A percentile compares a stretch with the other conserved stretches of the same genome.
Conservation (phyloP, 2,888 invertebrate genomes). For the Ephialtes manifestator region DNA sequence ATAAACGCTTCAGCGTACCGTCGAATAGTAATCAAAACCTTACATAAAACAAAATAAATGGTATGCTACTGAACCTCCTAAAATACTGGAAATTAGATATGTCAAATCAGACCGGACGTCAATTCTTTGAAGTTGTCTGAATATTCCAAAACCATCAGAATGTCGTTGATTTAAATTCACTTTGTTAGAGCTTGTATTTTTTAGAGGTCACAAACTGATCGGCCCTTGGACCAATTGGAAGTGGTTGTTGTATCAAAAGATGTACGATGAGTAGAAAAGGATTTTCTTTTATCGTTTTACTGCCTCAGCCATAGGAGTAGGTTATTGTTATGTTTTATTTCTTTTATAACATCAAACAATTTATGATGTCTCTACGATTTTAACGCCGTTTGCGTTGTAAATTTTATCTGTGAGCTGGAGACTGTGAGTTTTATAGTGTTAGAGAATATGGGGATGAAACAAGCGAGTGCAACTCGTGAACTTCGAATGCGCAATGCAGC, state of each 20-base stretch:
- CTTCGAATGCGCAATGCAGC: constrained; percentile 65
- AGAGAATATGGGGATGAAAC: constrained; percentile 28
- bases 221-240: constrained; percentile 6
- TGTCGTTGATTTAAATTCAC: too few relatives aligned
- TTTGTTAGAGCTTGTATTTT: background rate
- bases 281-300: constrained; percentile 46
- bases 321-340: background rate
- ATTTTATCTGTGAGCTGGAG: background rate
- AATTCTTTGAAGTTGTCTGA: too few relatives aligned
- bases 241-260: background rate
- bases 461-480: constrained; percentile 20
- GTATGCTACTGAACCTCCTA: too few relatives aligned
- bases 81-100: too few relatives aligned
- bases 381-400: constrained; percentile 15
- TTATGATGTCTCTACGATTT: constrained; percentile 29
- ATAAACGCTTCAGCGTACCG: too few relatives aligned
- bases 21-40: too few relatives aligned
- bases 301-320: background rate
- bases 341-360: constrained; percentile 21
- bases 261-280: background rate
- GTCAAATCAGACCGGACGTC: too few relatives aligned
- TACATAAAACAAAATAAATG: too few relatives aligned
- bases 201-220: background rate
- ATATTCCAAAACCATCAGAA: too few relatives aligned
- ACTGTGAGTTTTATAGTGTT: background rate